phyloP scores from a whole-genome alignment of 30 jellyfish, hydroid and myxozoan species.

The Chrysaora quinquecirrha region DNA sequence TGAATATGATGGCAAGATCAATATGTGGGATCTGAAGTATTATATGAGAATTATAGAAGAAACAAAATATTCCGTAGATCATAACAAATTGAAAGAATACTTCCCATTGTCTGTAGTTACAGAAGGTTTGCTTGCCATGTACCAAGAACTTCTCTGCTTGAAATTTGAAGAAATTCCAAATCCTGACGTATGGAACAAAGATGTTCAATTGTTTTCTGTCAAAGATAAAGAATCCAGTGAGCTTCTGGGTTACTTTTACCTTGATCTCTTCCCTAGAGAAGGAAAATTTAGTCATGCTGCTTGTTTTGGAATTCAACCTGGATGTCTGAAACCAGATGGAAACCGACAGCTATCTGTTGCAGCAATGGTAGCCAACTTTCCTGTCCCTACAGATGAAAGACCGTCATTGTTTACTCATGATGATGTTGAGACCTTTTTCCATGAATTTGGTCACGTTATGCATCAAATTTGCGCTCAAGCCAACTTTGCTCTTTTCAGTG shows the following conservation, averaged over 20 bases:
- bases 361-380: slow-evolving; percentile 97
- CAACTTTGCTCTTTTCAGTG: slow-evolving; percentile 92
- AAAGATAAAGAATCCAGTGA: slow-evolving; percentile 58
- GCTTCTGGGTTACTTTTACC: slow-evolving; percentile 85
- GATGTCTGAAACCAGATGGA: slow-evolving; percentile 81
- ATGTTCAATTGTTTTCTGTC: slow-evolving; percentile 89
- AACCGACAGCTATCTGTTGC: slow-evolving; percentile 82
- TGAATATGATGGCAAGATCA: slow-evolving; percentile 73
- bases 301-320: slow-evolving; percentile 95
- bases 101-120: slow-evolving; percentile 84
- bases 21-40: slow-evolving; percentile 88
- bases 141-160: slow-evolving; percentile 74
- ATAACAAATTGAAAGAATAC: slow-evolving; percentile 82
- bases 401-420: slow-evolving; percentile 90
- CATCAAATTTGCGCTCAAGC: slow-evolving; percentile 92
- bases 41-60: slow-evolving; percentile 87
- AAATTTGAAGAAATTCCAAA: slow-evolving; percentile 64
- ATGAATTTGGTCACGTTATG: slow-evolving; percentile 99
- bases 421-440: slow-evolving; percentile 97
- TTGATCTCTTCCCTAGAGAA: slow-evolving; percentile 96
- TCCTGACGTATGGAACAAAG: slow-evolving; percentile 86
- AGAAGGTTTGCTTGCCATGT: slow-evolving; percentile 70
- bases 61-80: slow-evolving; percentile 81
- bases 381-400: slow-evolving; percentile 80
- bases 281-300: slow-evolving; percentile 98